These are phyloP conservation scores for Lamellibrachia satsuma DNA, from an alignment of 2,888 invertebrate genomes.

Conservation along the genomic window DNA sequence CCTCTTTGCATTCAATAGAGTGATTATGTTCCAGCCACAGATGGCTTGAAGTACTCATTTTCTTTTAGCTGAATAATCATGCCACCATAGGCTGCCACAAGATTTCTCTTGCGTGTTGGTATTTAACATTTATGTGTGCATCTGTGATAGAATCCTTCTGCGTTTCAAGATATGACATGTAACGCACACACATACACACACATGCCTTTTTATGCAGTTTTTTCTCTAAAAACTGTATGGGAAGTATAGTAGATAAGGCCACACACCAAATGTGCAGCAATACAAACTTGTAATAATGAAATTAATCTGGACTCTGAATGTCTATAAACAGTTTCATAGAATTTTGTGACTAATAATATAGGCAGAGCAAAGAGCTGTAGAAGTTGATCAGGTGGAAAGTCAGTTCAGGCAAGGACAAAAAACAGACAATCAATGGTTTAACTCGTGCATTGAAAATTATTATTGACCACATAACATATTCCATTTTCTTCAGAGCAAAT, in stretches of 20 bases:
- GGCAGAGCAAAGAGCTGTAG: not conserved
- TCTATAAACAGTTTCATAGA: not conserved
- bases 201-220: too few species aligned
- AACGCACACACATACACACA: not conserved
- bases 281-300: not conserved
- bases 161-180: not conserved
- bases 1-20: not conserved
- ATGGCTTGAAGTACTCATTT: not conserved
- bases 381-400: not conserved
- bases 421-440: constrained; percentile 1
- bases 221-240: too few species aligned
- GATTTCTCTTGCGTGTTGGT: not conserved
- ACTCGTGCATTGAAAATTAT: not conserved
- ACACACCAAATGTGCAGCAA: not conserved
- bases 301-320: not conserved
- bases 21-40: not conserved
- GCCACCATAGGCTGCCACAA: not conserved
- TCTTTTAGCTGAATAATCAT: not conserved
- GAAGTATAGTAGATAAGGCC: not conserved
- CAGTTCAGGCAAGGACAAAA: not conserved
- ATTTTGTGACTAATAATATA: not conserved
- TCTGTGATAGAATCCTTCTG: not conserved
- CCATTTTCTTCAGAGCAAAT: not conserved
- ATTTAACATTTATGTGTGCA: not conserved
- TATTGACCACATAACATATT: not conserved